Base-by-base conservation (phyloP, 2,797 vertebrate species). In the Sarcoramphus papa region DNA sequence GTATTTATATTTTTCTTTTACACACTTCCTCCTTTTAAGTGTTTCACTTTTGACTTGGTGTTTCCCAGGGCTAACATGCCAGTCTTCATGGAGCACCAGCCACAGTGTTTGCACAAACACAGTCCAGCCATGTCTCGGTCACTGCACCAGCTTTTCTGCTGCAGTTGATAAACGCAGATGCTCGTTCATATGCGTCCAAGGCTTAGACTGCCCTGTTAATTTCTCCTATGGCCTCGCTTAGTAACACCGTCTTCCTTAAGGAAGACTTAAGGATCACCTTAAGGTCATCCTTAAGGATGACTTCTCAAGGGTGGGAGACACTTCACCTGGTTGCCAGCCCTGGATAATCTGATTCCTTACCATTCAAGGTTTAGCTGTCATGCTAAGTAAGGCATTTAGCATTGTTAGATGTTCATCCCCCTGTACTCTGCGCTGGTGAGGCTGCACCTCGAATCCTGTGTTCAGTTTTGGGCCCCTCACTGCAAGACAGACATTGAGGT, bases 371-470 rank as follows among this genome's bases (percentile, higher is more conserved):
- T 57, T 75, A 64, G 27, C 27, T 54, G 7, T 50, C 28, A 12
- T 10, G 19, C 10, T 33, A 20, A 35, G 13, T 35, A 47, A 47
- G 33, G 8, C 21, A 24, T 19, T 78, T 33, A n/a, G 7, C 14
- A 25, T 6, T 7, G 1, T 20, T 24, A 68, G 33, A 14, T 54
- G 24, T 35, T 57, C 23, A 21, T 17, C 3, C 6, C n/a, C 54
- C n/a, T 57, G 27, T 20, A 12, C 10, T 37, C 0, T 4, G 14
- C 24, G 23, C 9, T 30, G 21, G 12, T 31, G 57, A 54, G 43
- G 54, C 9, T 0, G 0, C 33, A 40, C 2, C 14, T 43, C 0
- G 0, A 41, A 11, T 33, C 0, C 7, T 73, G 37, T 7, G 30
- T 8, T 31, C 23, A 41, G 22, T 30, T 72, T 41, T n/a, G 33